Conservation (phyloP, 2,113 vertebrate species). For the Neofelis nebulosa region DNA sequence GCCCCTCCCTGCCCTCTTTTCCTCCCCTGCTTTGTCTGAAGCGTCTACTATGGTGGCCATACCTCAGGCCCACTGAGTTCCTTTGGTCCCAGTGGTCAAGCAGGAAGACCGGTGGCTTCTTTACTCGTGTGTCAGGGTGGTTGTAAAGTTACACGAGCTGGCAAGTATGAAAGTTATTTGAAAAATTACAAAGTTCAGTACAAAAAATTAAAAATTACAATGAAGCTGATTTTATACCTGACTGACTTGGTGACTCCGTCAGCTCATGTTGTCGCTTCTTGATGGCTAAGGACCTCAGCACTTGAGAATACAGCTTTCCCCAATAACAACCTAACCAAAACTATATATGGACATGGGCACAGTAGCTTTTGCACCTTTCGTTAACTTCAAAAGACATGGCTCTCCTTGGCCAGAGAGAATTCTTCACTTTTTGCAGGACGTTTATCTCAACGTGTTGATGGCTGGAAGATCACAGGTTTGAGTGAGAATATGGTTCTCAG, state of each 20-base stretch:
- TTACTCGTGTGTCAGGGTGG: not conserved
- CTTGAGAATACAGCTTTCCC: not conserved
- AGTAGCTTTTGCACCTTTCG: not conserved
- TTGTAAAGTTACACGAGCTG: not conserved
- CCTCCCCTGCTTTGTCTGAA: not conserved
- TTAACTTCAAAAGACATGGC: not conserved
- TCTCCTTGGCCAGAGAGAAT: not conserved
- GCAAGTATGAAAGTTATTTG: not conserved
- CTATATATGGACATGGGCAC: rapidly evolving
- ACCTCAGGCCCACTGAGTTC: not conserved
- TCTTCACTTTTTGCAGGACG: not conserved
- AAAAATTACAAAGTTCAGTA: not conserved
- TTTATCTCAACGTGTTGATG: not conserved
- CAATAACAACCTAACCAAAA: not conserved
- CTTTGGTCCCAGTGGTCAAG: not conserved
- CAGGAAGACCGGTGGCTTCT: not conserved
- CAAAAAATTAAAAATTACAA: not conserved
- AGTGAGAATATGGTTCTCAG: not conserved
- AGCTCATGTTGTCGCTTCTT: not conserved
- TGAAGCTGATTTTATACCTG: not conserved
- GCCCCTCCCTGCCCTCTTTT: rapidly evolving
- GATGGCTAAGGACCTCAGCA: not conserved
- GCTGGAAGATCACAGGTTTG: not conserved
- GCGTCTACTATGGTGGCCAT: rapidly evolving
- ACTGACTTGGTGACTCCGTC: not conserved